Evolutionary conservation across 35 echinoderm and acorn worm genomes (phyloP).

Genomic region (Apostichopus parvimensis): DNA sequence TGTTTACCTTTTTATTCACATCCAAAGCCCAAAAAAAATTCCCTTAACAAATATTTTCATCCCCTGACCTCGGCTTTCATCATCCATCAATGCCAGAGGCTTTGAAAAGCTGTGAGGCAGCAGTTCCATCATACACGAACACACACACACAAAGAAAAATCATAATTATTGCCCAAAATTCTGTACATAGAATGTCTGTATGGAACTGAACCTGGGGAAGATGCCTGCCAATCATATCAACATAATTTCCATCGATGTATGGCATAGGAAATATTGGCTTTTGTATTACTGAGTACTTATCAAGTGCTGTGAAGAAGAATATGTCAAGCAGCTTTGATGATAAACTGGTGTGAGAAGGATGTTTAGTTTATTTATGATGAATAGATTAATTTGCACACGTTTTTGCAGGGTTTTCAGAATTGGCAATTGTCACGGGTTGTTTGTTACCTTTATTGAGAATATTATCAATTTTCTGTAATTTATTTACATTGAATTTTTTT

Average conservation of each 20-base stretch:
- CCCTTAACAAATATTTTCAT: background rate
- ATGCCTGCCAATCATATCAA: background rate
- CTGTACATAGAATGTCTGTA: background rate
- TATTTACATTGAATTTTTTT: too few relatives aligned
- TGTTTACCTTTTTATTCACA: background rate
- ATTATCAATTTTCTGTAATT: too few relatives aligned
- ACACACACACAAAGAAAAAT: background rate
- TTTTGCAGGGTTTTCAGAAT: too few relatives aligned
- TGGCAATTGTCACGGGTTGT: too few relatives aligned
- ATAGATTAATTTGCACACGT: too few relatives aligned
- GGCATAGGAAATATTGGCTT: background rate
- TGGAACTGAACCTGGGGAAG: background rate
- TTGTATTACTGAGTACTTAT: too few relatives aligned
- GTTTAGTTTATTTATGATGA: too few relatives aligned
- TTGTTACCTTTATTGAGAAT: too few relatives aligned
- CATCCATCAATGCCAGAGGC: background rate
- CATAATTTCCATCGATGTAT: background rate
- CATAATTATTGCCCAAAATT: background rate
- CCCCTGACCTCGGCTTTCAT: background rate
- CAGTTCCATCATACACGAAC: too few relatives aligned
- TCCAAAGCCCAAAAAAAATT: background rate
- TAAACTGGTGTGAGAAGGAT: too few relatives aligned
- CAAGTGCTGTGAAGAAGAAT: too few relatives aligned
- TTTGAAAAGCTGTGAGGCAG: background rate
- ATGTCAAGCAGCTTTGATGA: too few relatives aligned